phyloP scores from a whole-genome alignment of 2,113 vertebrate species.

The Chitala chitala region DNA sequence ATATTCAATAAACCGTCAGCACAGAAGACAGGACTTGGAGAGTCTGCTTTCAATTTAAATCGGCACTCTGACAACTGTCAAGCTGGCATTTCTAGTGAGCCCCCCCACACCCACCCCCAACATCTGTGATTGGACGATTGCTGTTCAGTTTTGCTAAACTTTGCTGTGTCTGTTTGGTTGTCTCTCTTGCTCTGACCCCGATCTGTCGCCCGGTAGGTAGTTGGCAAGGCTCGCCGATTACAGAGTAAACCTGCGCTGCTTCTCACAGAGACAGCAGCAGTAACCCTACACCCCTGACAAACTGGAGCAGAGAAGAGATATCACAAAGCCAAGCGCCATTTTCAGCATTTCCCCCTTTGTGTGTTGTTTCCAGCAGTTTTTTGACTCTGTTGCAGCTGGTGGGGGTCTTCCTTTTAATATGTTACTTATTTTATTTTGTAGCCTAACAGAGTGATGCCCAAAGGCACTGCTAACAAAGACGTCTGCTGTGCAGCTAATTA shows the following conservation, averaged over 20 bases:
- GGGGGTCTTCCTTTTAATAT: neutral
- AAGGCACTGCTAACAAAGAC: neutral
- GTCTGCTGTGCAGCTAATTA: constrained; percentile 7
- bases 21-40: constrained; percentile 5
- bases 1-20: constrained; percentile 13
- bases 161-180: neutral
- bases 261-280: neutral
- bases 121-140: neutral
- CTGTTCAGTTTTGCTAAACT: neutral
- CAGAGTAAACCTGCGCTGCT: neutral
- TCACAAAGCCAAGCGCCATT: too few relatives aligned
- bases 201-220: neutral
- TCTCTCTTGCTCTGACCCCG: neutral
- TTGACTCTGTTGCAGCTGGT: neutral
- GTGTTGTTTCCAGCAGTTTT: neutral
- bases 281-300: neutral
- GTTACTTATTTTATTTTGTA: neutral
- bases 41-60: constrained; percentile 10
- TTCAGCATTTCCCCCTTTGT: neutral
- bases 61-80: neutral
- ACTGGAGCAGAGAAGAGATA: too few relatives aligned
- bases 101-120: neutral
- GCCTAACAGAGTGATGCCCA: neutral
- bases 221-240: neutral
- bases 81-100: neutral